Conservation (phyloP, 2,888 invertebrate species). For the Tupiocoris notatus region DNA sequence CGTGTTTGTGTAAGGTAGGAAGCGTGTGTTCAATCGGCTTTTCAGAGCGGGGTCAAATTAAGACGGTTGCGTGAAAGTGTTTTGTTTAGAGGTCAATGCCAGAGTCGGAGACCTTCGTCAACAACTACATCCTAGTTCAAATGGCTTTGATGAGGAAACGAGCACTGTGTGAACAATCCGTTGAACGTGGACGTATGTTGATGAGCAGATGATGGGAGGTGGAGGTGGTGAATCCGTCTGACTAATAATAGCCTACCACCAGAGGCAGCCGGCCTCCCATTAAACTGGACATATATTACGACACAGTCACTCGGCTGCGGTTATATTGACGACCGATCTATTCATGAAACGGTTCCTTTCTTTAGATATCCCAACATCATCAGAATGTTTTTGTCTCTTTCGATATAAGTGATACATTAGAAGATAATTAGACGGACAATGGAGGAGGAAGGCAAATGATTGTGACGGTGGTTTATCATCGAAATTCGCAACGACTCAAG, state of each 20-base stretch:
- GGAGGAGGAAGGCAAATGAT: too few relatives aligned
- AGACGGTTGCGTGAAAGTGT: constrained; percentile 24
- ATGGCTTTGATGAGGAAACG: background rate
- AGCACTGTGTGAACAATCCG: background rate
- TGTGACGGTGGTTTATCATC: too few relatives aligned
- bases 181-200: background rate
- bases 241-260: background rate
- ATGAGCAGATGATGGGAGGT: background rate
- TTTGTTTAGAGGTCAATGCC: constrained; percentile 21
- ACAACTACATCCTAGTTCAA: constrained; percentile 1
- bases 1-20: background rate
- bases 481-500: too few relatives aligned
- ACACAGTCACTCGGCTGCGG: background rate
- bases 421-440: too few relatives aligned
- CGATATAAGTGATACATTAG: too few relatives aligned
- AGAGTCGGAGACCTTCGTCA: background rate
- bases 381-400: too few relatives aligned
- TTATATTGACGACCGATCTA: background rate
- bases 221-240: background rate
- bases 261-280: background rate
- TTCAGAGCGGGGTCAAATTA: constrained; percentile 18
- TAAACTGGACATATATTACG: background rate
- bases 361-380: too few relatives aligned
- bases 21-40: background rate
- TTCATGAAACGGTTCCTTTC: too few relatives aligned